Percentiles rank a stretch among this genome's conserved stretches.
Evolutionary conservation across 2,888 invertebrate genomes (phyloP).

Genomic region (Hypselothyrea guttata): DNA sequence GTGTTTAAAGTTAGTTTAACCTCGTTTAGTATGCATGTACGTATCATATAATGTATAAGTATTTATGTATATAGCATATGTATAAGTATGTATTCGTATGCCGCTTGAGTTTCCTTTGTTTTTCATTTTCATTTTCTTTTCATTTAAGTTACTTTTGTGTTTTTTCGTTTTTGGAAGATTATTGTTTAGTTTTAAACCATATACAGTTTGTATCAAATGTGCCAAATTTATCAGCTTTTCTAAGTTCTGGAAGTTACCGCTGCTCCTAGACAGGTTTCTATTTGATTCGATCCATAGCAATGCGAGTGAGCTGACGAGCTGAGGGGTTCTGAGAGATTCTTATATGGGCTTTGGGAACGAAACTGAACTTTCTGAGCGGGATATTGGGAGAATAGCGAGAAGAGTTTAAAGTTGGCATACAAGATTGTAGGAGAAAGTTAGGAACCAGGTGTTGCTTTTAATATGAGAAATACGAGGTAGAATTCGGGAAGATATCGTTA

Average conservation of each 20-base stretch:
- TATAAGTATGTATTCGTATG: conserved; percentile 42
- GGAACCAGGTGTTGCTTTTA: too few relatives aligned
- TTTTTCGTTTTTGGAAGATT: conserved; percentile 67
- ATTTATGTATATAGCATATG: conserved; percentile 8
- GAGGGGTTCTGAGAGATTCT: neutral
- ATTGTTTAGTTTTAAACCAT: conserved; percentile 61
- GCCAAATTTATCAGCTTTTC: conserved; percentile 23
- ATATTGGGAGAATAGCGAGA: neutral
- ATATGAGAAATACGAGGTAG: neutral
- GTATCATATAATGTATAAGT: conserved; percentile 22
- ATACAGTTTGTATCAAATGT: conserved; percentile 59
- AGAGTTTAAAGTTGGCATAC: neutral
- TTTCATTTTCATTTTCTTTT: conserved; percentile 22
- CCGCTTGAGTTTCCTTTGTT: conserved; percentile 23
- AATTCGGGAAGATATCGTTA: too few relatives aligned
- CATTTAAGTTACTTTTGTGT: conserved; percentile 51
- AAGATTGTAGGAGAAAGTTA: neutral
- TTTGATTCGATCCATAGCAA: neutral
- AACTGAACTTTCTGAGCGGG: neutral
- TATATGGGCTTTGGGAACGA: neutral
- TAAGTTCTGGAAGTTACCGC: conserved; percentile 46
- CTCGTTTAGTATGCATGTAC: conserved; percentile 22
- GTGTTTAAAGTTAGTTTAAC: conserved; percentile 22
- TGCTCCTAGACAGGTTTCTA: conserved; percentile 1
- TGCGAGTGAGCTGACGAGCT: neutral